phyloP scores from a whole-genome alignment of 2,113 vertebrate species.

The Etheostoma spectabile region DNA sequence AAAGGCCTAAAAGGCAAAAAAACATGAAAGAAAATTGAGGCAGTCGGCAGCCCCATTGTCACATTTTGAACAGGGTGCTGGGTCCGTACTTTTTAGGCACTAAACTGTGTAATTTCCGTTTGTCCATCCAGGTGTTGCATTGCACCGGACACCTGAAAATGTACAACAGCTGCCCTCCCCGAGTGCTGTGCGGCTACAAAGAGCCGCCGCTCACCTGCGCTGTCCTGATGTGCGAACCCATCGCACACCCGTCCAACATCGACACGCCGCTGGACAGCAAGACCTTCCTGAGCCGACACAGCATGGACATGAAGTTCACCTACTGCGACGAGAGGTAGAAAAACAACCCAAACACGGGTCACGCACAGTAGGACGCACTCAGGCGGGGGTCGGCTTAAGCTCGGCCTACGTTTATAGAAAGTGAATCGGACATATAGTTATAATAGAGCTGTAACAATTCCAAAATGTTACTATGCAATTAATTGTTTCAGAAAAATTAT shows the following conservation, averaged over 20 bases:
- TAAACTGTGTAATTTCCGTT: background rate
- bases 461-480: too few relatives aligned
- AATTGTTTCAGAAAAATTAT: too few relatives aligned
- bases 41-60: too few relatives aligned
- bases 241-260: constrained; percentile 96
- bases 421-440: too few relatives aligned
- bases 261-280: constrained; percentile 97
- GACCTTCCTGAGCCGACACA: constrained; percentile 97
- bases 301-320: constrained; percentile 99
- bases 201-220: constrained; percentile 94
- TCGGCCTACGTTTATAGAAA: too few relatives aligned
- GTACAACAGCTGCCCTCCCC: constrained; percentile 88
- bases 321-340: constrained; percentile 96
- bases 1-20: too few relatives aligned
- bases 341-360: background rate
- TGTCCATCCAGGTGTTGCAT: constrained; percentile 90
- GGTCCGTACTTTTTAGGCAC: too few relatives aligned
- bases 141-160: constrained; percentile 96
- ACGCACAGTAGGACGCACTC: background rate
- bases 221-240: constrained; percentile 95
- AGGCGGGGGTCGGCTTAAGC: background rate
- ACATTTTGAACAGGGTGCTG: too few relatives aligned
- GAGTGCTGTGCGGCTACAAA: constrained; percentile 89
- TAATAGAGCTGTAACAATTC: too few relatives aligned
- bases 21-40: too few relatives aligned